phyloP scores from a whole-genome alignment of 2,797 vertebrate genomes.

The Lagorchestes hirsutus region DNA sequence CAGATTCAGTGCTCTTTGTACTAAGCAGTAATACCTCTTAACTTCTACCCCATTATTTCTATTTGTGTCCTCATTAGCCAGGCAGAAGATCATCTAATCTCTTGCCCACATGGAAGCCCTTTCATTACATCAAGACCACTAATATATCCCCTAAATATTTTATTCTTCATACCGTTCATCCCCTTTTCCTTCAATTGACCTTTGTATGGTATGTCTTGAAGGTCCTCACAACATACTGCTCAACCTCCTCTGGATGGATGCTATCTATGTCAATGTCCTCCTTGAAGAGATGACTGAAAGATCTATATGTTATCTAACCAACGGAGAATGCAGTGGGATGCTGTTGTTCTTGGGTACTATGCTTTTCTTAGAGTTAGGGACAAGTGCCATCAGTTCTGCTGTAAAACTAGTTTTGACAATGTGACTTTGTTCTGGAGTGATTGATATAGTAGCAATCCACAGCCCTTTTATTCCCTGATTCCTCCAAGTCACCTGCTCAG shows the following conservation, averaged over 20 bases:
- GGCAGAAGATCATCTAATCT: not conserved
- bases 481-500: not conserved
- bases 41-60: not conserved
- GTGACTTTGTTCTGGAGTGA: not conserved
- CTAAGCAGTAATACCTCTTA: not conserved
- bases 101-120: not conserved
- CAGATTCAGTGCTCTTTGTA: not conserved
- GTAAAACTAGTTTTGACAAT: not conserved
- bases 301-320: not conserved
- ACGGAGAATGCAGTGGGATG: not conserved
- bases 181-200: not conserved
- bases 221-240: not conserved
- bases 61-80: not conserved
- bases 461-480: not conserved
- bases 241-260: not conserved
- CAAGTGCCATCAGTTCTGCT: not conserved
- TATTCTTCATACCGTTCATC: not conserved
- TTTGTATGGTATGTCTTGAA: not conserved
- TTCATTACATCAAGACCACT: not conserved
- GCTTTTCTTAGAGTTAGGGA: not conserved
- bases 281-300: not conserved
- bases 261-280: not conserved
- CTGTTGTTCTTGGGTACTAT: not conserved
- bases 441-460: not conserved
- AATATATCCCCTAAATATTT: not conserved